Evolutionary conservation across 2,113 vertebrate species (phyloP).

Genomic region (Bombycilla garrulus): DNA sequence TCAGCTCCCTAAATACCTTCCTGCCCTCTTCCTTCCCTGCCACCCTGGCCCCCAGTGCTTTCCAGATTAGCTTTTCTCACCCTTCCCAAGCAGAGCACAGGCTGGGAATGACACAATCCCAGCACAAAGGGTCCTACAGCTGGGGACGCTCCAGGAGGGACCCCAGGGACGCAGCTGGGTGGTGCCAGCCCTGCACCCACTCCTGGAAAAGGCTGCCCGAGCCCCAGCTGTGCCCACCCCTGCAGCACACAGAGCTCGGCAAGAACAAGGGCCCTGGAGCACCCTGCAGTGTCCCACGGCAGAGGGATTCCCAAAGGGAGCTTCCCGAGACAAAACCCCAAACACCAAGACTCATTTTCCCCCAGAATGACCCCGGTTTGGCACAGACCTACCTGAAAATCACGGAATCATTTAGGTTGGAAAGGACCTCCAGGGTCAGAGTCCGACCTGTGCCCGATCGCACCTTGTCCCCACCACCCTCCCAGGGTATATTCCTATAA

Average conservation of each 20-base stretch:
- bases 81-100: constrained; percentile 1
- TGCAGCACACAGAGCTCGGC: not conserved
- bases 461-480: not conserved
- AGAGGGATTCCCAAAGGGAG: not conserved
- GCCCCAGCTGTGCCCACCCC: not conserved
- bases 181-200: not conserved
- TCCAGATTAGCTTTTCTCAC: not conserved
- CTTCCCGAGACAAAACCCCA: not conserved
- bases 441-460: rapidly evolving
- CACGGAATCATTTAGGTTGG: not conserved
- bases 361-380: not conserved
- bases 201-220: not conserved
- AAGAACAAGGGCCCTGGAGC: not conserved
- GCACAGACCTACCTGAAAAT: rapidly evolving
- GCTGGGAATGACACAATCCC: not conserved
- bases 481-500: not conserved
- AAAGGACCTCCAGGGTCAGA: not conserved
- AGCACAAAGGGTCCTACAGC: not conserved
- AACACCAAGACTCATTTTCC: rapidly evolving
- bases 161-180: rapidly evolving
- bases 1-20: not conserved
- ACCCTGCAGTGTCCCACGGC: rapidly evolving
- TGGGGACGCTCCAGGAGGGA: not conserved
- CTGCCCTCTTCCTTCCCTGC: not conserved
- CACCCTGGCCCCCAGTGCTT: not conserved